Conservation (phyloP, 1,140 invertebrate species). For the Ostrea edulis region DNA sequence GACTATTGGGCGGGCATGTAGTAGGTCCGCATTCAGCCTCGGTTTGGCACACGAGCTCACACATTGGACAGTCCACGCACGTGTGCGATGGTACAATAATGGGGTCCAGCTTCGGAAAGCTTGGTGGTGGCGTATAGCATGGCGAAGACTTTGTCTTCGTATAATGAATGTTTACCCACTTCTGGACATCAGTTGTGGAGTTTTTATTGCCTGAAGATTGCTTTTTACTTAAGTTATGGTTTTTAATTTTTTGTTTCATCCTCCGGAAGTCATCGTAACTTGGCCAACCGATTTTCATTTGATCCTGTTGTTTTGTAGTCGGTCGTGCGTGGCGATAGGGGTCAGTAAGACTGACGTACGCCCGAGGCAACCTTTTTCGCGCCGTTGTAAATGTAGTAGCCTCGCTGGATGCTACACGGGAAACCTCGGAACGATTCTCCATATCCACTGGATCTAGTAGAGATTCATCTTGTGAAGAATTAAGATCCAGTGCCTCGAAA, state of each 20-base stretch:
- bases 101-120: slow-evolving; percentile 55
- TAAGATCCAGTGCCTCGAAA: slow-evolving; percentile 30
- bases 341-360: not conserved
- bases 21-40: slow-evolving; percentile 43
- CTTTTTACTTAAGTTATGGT: not conserved
- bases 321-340: slow-evolving; percentile 40
- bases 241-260: slow-evolving; percentile 41
- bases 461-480: slow-evolving; percentile 5
- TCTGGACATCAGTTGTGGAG: slow-evolving; percentile 32
- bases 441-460: not conserved
- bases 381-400: not conserved
- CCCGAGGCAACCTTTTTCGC: not conserved
- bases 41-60: slow-evolving; percentile 50
- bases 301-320: slow-evolving; percentile 33
- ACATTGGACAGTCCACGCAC: slow-evolving; percentile 64
- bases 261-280: slow-evolving; percentile 53
- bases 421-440: slow-evolving; percentile 47
- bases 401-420: slow-evolving; percentile 42
- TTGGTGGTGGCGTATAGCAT: slow-evolving; percentile 55
- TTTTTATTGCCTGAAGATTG: slow-evolving; percentile 5
- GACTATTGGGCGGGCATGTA: slow-evolving; percentile 62
- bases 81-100: slow-evolving; percentile 66
- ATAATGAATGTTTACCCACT: slow-evolving; percentile 46
- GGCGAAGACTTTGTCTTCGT: slow-evolving; percentile 49
- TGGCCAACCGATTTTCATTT: slow-evolving; percentile 45